Evolutionary conservation across 2,797 vertebrate genomes (phyloP).

Genomic region (Rhinoraja longicauda): DNA sequence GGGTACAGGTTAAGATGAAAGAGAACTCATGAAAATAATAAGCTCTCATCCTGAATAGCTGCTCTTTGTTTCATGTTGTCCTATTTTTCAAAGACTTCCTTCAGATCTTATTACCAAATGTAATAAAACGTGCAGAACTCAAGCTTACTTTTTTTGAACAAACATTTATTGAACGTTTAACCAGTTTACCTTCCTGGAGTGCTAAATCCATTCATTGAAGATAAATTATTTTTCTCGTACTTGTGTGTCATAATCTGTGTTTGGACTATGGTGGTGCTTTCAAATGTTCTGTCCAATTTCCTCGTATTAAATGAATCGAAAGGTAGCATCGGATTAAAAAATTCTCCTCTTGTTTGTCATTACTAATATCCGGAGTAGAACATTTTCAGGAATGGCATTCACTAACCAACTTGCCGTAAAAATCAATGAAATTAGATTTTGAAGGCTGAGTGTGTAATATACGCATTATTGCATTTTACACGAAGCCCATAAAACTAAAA

Average conservation of each 20-base stretch:
- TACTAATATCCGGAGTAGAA: neutral
- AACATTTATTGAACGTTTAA: neutral
- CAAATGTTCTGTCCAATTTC: neutral
- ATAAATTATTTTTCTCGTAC: neutral
- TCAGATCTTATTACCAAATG: constrained; percentile 25
- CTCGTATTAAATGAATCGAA: neutral
- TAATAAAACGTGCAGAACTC: constrained; percentile 8
- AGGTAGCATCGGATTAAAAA: neutral
- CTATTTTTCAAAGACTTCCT: constrained; percentile 37
- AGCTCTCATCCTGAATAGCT: constrained; percentile 16
- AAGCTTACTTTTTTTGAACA: neutral
- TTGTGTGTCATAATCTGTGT: neutral
- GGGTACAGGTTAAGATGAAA: constrained; percentile 20
- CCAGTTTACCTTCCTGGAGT: neutral
- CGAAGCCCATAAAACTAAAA: too few relatives aligned
- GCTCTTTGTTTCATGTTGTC: constrained; percentile 20
- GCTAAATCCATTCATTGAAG: neutral
- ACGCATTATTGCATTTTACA: too few relatives aligned
- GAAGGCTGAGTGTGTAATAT: too few relatives aligned
- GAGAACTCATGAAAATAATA: constrained; percentile 13
- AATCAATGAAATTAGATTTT: too few relatives aligned
- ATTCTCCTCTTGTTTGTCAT: neutral
- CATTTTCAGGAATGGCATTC: neutral
- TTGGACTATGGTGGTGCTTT: neutral
- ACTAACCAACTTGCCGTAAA: too few relatives aligned